Evolutionary conservation across 2,113 vertebrate species (phyloP).

Genomic region (Ailurus styani): DNA sequence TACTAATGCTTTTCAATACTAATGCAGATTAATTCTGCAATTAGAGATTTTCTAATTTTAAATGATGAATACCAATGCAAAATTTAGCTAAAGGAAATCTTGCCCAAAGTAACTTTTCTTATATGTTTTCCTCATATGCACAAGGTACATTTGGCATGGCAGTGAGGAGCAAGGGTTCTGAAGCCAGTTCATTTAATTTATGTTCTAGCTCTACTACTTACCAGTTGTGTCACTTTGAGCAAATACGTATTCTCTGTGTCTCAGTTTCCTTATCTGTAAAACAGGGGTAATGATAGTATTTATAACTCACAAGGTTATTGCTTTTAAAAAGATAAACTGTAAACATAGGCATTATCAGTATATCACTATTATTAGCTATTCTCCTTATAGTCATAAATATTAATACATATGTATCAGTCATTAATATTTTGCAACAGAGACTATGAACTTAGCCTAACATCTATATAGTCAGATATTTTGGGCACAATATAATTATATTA

Average conservation of each 20-base stretch:
- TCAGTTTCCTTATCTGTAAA: neutral
- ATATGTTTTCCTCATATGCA: neutral
- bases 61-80: neutral
- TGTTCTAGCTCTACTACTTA: neutral
- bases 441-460: neutral
- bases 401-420: neutral
- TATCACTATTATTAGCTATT: neutral
- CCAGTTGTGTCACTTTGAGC: neutral
- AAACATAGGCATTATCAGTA: neutral
- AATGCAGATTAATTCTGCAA: neutral
- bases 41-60: neutral
- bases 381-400: neutral
- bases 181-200: neutral
- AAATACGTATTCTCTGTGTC: neutral
- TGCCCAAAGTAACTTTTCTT: neutral
- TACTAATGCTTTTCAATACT: conserved; percentile 10
- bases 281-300: neutral
- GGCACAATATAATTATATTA: neutral
- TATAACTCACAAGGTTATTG: neutral
- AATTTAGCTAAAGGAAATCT: neutral
- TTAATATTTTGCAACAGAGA: conserved; percentile 19
- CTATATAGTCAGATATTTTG: neutral
- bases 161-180: neutral
- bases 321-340: neutral
- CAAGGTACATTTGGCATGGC: neutral